Evolutionary conservation across 2,888 invertebrate species (phyloP).

Genomic region (Rotaria socialis): DNA sequence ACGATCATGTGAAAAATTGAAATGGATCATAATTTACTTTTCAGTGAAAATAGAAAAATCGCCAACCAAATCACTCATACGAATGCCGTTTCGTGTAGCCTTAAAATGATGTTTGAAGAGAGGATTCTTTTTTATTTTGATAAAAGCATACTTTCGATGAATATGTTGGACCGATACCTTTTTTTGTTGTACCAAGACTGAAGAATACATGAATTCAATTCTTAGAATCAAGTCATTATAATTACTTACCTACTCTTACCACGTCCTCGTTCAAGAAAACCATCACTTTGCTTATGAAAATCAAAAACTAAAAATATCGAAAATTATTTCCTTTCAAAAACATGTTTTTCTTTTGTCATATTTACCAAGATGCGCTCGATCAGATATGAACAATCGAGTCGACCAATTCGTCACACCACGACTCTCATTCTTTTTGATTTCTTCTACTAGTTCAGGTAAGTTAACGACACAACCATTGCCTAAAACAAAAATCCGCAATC

Average conservation of each 20-base stretch:
- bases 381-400: slow-evolving; percentile 81
- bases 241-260: slow-evolving; percentile 69
- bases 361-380: slow-evolving; percentile 72
- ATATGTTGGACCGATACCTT: slow-evolving; percentile 47
- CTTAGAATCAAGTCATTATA: background rate
- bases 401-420: slow-evolving; percentile 80
- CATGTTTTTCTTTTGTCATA: slow-evolving; percentile 50
- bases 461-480: slow-evolving; percentile 93
- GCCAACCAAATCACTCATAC: slow-evolving; percentile 85
- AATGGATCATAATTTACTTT: slow-evolving; percentile 65
- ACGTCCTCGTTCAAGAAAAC: slow-evolving; percentile 72
- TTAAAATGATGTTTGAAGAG: slow-evolving; percentile 50
- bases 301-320: slow-evolving; percentile 56
- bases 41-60: slow-evolving; percentile 80
- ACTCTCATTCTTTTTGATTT: slow-evolving; percentile 81
- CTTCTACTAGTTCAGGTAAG: slow-evolving; percentile 87
- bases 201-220: background rate
- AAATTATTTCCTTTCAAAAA: background rate
- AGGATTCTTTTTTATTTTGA: slow-evolving; percentile 47
- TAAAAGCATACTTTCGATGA: slow-evolving; percentile 36
- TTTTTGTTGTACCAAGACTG: slow-evolving; percentile 46
- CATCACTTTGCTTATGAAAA: slow-evolving; percentile 69
- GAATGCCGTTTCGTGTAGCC: slow-evolving; percentile 85
- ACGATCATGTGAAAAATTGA: slow-evolving; percentile 35
- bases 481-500: background rate